These are phyloP conservation scores for Sussaba pulchella DNA, from an alignment of 2,888 invertebrate genomes.

Conservation along the genomic window DNA sequence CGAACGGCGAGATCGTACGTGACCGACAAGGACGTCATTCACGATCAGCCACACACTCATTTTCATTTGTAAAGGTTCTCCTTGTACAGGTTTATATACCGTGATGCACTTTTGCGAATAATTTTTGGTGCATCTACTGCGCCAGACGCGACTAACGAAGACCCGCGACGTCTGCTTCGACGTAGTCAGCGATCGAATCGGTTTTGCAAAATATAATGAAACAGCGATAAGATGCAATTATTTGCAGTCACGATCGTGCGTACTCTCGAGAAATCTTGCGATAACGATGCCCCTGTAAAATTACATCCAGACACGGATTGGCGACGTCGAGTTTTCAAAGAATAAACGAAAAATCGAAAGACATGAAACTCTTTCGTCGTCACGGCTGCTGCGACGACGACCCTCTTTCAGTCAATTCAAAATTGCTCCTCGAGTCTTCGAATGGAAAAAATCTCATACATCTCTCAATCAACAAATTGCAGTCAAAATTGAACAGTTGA, in stretches of 20 bases:
- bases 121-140: neutral
- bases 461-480: too few relatives aligned
- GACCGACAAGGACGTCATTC: slow-evolving; percentile 46
- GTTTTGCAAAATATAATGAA: neutral
- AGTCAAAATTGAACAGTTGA: too few relatives aligned
- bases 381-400: too few relatives aligned
- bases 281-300: neutral
- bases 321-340: too few relatives aligned
- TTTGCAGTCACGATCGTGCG: slow-evolving; percentile 54
- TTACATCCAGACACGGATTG: neutral
- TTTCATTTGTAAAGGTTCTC: slow-evolving; percentile 18
- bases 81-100: neutral
- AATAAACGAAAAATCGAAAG: too few relatives aligned
- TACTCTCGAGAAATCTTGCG: neutral
- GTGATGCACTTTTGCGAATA: slow-evolving; percentile 20
- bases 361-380: too few relatives aligned
- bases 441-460: too few relatives aligned
- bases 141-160: too few relatives aligned
- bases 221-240: slow-evolving; percentile 37
- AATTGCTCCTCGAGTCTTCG: too few relatives aligned
- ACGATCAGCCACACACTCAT: slow-evolving; percentile 7
- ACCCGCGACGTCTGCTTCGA: slow-evolving; percentile 1
- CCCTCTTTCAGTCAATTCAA: too few relatives aligned
- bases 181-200: slow-evolving; percentile 32
- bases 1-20: slow-evolving; percentile 54